Base-by-base conservation (phyloP, 2,113 vertebrate genomes). In the Struthio camelus region DNA sequence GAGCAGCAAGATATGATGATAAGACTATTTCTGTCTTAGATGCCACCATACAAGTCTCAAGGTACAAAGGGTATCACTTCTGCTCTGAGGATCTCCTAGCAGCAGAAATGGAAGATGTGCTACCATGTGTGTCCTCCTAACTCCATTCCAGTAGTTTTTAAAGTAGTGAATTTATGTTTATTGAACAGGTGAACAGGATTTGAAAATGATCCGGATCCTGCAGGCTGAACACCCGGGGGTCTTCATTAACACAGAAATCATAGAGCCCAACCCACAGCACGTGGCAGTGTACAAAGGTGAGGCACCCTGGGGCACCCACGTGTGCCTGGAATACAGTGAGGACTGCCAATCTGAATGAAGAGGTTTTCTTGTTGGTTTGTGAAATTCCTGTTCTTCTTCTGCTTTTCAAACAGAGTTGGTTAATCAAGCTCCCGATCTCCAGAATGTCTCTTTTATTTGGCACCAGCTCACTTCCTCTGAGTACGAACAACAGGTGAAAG, bases 251-350 rank as follows among this genome's bases (percentile, higher is more conserved):
- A 98, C 98, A 1, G 98, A 99, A 91, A 98, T 99, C 51, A 97
- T 99, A 95, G 99, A 99, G 85, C 99, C 98, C 17, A 99, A 98
- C 90, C 85, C 94, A 24, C 97, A 98, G 87, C 98, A 99, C 13
- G 97, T 99, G 70, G 93, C 98, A 34, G 97, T 98, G 77, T 99
- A 98, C 96, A 99, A 96, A 98, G 98, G 98, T 97, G 81, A 65
- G 89, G n/a, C 16, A 81, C 13, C 44, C 40, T 19, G 23, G 54
- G 23, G 22, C 7, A 22, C 30, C 40, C 67, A 10, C 48, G 13
- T 59, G 75, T 53, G 46, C 42, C 38, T 27, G 62, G 32, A 27
- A 22, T 34, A 28, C 1, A 22, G 22, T 0, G 4, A 85, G 56
- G 25, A 42, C 4, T 6, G 7, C 10, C 1, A 1, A 27, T n/a